A percentile compares a stretch with the other conserved stretches of the same genome.
Evolutionary conservation across 2,797 vertebrate genomes (phyloP).

Genomic region (Cyclura pinguis): DNA sequence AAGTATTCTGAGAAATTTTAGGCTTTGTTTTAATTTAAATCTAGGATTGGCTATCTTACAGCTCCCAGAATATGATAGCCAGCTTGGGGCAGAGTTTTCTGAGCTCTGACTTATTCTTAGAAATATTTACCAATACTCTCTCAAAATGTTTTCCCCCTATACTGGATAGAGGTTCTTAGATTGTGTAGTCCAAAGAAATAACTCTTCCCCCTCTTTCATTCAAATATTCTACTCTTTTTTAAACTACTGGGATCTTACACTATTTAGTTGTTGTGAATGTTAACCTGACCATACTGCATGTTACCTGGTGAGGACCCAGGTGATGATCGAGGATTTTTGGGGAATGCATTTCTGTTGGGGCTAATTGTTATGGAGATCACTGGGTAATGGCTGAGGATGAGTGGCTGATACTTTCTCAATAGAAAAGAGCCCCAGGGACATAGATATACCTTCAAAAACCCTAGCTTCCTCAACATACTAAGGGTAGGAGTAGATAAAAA

Average conservation of each 20-base stretch:
- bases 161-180: too few relatives aligned
- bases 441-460: background rate
- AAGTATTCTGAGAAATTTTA: background rate
- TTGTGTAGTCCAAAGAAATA: too few relatives aligned
- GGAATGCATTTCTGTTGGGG: background rate
- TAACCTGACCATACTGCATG: background rate
- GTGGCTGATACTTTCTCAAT: background rate
- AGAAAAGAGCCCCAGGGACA: background rate
- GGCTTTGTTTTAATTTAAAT: background rate
- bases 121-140: background rate
- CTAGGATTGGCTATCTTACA: background rate
- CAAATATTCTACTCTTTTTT: background rate
- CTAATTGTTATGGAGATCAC: conserved; percentile 11
- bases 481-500: background rate
- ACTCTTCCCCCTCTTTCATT: background rate
- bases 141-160: too few relatives aligned
- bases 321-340: background rate
- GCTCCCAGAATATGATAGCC: background rate
- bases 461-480: background rate
- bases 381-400: background rate
- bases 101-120: background rate
- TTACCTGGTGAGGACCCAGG: background rate
- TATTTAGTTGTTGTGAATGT: background rate
- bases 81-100: background rate
- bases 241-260: background rate